A percentile compares a stretch with the other conserved stretches of the same genome.
phyloP scores from a whole-genome alignment of 37 sponge, comb jelly and placozoan genomes.

The Bolinopsis microptera region DNA sequence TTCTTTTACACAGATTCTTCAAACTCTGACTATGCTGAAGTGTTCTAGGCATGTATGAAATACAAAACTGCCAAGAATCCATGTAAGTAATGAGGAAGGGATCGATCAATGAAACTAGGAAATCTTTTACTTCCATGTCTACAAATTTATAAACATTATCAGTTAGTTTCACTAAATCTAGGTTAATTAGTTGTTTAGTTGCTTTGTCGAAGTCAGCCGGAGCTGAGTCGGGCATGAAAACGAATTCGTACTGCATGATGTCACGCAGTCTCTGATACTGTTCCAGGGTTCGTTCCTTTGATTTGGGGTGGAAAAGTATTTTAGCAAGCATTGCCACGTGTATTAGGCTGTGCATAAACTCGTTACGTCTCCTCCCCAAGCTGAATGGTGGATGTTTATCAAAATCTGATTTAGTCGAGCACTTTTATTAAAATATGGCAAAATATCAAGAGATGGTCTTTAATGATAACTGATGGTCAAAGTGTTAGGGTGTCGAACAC shows the following conservation, averaged over 20 bases:
- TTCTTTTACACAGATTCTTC: background rate
- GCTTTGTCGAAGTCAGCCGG: background rate
- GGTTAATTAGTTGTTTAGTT: background rate
- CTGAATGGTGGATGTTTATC: no score
- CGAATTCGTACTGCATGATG: background rate
- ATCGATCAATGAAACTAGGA: background rate
- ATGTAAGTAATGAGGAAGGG: slow-evolving; percentile 9
- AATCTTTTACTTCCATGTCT: background rate
- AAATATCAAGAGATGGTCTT: no score
- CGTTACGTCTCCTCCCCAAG: slow-evolving; percentile 24
- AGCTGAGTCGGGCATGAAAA: background rate
- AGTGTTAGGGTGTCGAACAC: no score
- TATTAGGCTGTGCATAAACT: background rate
- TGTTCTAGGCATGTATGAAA: background rate
- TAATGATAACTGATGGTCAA: no score
- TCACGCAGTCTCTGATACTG: background rate
- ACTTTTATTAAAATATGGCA: no score
- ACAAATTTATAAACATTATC: background rate
- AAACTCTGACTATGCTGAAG: background rate
- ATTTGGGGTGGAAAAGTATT: background rate
- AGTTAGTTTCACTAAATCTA: background rate
- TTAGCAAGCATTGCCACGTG: background rate
- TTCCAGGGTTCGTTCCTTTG: no score
- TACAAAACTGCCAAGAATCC: background rate
- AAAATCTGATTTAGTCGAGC: no score